phyloP scores from a whole-genome alignment of 2,888 invertebrate genomes.

The Xanthia icteritia region DNA sequence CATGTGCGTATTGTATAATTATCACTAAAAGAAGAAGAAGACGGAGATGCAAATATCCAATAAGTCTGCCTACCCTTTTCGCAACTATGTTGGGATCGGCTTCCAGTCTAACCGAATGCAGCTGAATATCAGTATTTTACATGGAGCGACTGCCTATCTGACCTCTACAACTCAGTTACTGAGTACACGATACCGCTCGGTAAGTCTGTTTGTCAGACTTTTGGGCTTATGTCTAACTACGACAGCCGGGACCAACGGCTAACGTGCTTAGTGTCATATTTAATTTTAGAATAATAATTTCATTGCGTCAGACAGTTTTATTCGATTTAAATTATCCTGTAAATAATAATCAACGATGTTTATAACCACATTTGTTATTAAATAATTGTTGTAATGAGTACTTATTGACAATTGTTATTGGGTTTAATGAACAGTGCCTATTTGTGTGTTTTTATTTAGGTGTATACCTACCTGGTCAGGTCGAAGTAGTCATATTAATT shows the following conservation, averaged over 20 bases:
- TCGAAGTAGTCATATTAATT: neutral
- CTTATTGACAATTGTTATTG: constrained; percentile 1
- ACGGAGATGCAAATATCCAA: neutral
- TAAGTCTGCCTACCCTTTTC: neutral
- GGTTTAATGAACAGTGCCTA: neutral
- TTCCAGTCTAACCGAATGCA: neutral
- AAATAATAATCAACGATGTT: neutral
- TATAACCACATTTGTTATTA: neutral
- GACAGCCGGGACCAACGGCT: neutral
- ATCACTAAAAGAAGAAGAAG: neutral
- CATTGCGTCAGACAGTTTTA: neutral
- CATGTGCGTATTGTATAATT: no score
- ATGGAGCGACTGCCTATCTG: neutral
- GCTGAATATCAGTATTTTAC: neutral
- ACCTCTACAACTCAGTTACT: neutral
- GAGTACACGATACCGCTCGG: neutral
- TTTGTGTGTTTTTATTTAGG: neutral
- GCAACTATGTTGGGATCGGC: neutral
- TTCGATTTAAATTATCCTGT: neutral
- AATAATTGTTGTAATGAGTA: neutral
- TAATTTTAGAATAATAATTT: neutral
- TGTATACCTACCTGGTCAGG: no score
- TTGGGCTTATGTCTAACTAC: neutral
- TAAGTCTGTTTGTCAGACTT: neutral
- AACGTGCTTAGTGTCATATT: neutral